A percentile compares a stretch with the other conserved stretches of the same genome.
phyloP scores from a whole-genome alignment of 2,113 vertebrate species.

The Theristicus caerulescens region DNA sequence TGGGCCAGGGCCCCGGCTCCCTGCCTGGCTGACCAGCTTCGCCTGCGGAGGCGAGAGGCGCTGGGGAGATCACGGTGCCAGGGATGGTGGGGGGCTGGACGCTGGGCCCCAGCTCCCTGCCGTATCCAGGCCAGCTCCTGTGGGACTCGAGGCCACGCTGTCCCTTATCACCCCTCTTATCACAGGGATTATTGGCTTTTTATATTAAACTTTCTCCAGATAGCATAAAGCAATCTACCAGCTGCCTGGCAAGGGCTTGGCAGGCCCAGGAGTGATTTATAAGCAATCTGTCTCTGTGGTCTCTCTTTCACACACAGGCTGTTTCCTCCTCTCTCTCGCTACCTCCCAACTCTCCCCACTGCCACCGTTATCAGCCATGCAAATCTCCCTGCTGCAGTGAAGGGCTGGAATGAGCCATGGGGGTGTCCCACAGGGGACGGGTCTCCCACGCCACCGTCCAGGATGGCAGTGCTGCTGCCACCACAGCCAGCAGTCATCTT shows the following conservation, averaged over 20 bases:
- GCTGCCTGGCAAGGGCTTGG: neutral
- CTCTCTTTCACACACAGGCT: neutral
- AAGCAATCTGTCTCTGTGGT: neutral
- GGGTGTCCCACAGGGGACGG: neutral
- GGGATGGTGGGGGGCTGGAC: neutral
- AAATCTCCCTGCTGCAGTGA: neutral
- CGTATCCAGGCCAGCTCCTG: neutral
- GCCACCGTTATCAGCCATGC: neutral
- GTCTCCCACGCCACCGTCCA: accelerated
- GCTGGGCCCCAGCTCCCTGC: neutral
- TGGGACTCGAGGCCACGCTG: neutral
- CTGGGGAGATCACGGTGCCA: neutral
- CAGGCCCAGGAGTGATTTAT: neutral
- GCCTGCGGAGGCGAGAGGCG: neutral
- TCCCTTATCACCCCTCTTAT: neutral
- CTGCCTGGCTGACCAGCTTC: neutral
- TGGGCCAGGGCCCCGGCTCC: neutral
- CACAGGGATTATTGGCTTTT: neutral
- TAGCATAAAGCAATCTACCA: neutral
- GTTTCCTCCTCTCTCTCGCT: neutral
- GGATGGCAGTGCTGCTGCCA: neutral
- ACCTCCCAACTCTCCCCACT: neutral
- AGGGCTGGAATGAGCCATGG: neutral
- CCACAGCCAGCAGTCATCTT: neutral
- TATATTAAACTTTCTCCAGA: slow-evolving; percentile 41